Conservation (phyloP, 2,113 vertebrate genomes). For the Crocuta crocuta region DNA sequence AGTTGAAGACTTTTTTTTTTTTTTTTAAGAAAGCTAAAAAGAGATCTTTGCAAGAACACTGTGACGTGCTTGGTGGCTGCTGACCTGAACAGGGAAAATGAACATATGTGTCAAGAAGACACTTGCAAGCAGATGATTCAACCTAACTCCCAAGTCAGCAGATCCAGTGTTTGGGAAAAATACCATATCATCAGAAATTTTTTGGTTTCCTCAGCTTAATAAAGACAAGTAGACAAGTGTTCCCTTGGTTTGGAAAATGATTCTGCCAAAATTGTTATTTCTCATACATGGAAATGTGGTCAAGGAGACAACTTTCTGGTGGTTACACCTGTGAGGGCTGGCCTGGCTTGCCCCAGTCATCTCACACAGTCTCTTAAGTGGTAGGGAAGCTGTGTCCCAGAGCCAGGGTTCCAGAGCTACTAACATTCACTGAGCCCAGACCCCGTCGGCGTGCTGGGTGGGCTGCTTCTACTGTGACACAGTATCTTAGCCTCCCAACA, state of each 20-base stretch:
- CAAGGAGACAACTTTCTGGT: neutral
- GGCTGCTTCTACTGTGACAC: neutral
- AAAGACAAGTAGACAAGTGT: slow-evolving; percentile 51
- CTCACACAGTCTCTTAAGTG: neutral
- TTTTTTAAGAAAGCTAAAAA: neutral
- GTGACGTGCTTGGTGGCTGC: neutral
- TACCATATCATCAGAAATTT: slow-evolving; percentile 39
- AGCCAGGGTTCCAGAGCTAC: neutral
- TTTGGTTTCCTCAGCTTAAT: slow-evolving; percentile 59
- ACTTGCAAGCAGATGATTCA: neutral
- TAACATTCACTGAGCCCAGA: neutral
- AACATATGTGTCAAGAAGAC: slow-evolving; percentile 50
- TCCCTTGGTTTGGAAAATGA: slow-evolving; percentile 59
- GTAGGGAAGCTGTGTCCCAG: neutral
- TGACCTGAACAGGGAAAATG: neutral
- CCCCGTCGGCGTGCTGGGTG: neutral
- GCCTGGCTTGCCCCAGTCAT: neutral
- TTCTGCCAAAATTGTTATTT: slow-evolving; percentile 49
- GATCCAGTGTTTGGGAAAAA: slow-evolving; percentile 64
- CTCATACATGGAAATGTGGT: slow-evolving; percentile 38
- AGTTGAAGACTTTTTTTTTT: neutral
- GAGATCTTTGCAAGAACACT: neutral
- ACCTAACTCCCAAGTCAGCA: slow-evolving; percentile 64
- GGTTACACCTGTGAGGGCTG: neutral
- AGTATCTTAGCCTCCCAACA: neutral